Percentiles rank a stretch among this genome's conserved stretches.
Evolutionary conservation across 2,797 vertebrate genomes (phyloP).

Genomic region (Perdix hodgsoniae): DNA sequence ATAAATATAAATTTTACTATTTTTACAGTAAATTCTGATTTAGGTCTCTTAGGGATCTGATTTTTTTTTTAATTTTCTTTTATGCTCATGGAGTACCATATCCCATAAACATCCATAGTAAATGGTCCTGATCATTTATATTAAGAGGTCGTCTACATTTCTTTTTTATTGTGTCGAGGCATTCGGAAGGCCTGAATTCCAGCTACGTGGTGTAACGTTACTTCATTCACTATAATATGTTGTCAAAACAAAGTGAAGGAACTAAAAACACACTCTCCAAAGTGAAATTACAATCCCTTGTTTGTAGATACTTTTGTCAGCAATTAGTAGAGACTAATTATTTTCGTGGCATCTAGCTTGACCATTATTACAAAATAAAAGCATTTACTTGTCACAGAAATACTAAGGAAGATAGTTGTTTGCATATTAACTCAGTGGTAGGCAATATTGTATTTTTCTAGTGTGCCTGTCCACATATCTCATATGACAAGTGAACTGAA

Average conservation of each 20-base stretch:
- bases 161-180: neutral
- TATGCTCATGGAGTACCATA: neutral
- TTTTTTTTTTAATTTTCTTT: neutral
- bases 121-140: neutral
- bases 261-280: neutral
- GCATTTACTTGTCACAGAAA: neutral
- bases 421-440: neutral
- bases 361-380: conserved; percentile 12
- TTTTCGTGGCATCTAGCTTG: neutral
- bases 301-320: neutral
- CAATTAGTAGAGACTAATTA: neutral
- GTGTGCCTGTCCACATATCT: conserved; percentile 1
- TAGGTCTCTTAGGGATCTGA: neutral
- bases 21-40: neutral
- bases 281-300: neutral
- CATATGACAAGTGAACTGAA: conserved; percentile 2
- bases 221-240: neutral
- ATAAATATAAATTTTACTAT: no score
- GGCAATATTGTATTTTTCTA: neutral
- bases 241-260: conserved; percentile 6
- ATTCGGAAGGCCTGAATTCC: neutral
- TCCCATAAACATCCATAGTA: neutral
- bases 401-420: neutral
- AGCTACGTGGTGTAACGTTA: neutral
- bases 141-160: neutral